A percentile compares a stretch with the other conserved stretches of the same genome.
Evolutionary conservation across 2,797 vertebrate genomes (phyloP).

Genomic region (Sebastes vulpes): DNA sequence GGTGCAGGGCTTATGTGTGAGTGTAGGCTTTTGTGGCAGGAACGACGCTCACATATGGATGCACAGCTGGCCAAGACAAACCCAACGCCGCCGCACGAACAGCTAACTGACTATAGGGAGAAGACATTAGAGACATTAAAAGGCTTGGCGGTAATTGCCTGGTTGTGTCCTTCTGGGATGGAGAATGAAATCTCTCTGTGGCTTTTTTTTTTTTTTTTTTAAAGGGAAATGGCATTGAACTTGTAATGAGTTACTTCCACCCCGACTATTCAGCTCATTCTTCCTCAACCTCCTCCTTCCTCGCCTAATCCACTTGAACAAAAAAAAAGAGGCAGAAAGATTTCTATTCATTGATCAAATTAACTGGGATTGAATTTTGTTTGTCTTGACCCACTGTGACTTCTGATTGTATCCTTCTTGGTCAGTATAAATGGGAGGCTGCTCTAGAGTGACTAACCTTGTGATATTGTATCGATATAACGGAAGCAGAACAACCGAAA

Average conservation of each 20-base stretch:
- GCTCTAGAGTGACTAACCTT: not conserved
- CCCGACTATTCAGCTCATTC: not conserved
- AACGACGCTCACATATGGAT: slow-evolving; percentile 34
- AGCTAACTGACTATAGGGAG: slow-evolving; percentile 19
- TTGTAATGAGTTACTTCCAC: slow-evolving; percentile 30
- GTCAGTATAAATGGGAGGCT: not conserved
- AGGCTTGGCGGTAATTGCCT: slow-evolving; percentile 16
- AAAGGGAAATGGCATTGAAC: slow-evolving; percentile 2
- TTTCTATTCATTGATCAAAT: not conserved
- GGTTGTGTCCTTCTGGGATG: slow-evolving; percentile 21
- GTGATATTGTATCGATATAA: slow-evolving; percentile 1
- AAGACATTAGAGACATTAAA: slow-evolving; percentile 22
- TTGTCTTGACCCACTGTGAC: not conserved
- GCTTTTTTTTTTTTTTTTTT: not conserved
- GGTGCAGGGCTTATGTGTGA: slow-evolving; percentile 12
- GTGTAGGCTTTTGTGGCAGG: slow-evolving; percentile 32
- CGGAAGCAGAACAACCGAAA: slow-evolving; percentile 1
- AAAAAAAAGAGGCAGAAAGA: not conserved
- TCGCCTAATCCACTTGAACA: not conserved
- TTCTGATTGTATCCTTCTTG: not conserved
- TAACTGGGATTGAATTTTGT: not conserved
- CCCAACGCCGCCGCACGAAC: not conserved
- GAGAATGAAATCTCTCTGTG: slow-evolving; percentile 2
- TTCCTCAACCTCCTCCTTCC: not conserved
- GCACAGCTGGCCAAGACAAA: slow-evolving; percentile 47